Evolutionary conservation across 2,888 invertebrate genomes (phyloP).

Genomic region (Drosophila vallismaia): DNA sequence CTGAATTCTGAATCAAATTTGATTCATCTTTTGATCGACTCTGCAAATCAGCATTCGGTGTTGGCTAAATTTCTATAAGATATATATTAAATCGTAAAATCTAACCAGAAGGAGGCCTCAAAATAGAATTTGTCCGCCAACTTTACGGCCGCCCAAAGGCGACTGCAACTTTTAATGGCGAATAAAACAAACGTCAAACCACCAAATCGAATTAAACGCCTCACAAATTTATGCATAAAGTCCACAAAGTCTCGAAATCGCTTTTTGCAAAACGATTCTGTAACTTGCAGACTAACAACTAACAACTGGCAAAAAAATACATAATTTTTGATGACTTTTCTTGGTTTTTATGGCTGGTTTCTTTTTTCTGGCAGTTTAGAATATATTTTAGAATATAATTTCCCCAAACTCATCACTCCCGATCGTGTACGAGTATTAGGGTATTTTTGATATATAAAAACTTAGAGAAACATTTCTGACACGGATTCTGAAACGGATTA

Average conservation of each 20-base stretch:
- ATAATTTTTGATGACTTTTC: neutral
- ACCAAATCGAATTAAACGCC: constrained; percentile 43
- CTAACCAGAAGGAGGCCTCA: constrained; percentile 15
- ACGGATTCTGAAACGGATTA: constrained; percentile 50
- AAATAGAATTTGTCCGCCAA: constrained; percentile 71
- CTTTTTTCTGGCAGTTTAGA: neutral
- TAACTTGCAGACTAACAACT: neutral
- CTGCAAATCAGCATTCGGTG: constrained; percentile 29
- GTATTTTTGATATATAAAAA: constrained; percentile 6
- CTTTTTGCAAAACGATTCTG: neutral
- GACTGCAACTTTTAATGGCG: constrained; percentile 71
- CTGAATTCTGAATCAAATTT: too few species aligned
- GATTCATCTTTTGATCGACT: constrained; percentile 14
- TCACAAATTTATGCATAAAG: constrained; percentile 34
- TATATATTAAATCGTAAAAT: constrained; percentile 38
- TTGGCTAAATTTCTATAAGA: neutral
- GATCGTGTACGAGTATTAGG: neutral
- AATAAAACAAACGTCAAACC: constrained; percentile 60
- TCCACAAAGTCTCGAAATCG: constrained; percentile 5
- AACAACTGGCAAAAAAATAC: neutral
- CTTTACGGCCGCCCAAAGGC: constrained; percentile 56
- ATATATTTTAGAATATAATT: neutral
- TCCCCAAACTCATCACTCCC: neutral
- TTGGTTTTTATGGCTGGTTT: neutral
- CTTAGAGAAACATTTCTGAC: constrained; percentile 36